A percentile compares a stretch with the other conserved stretches of the same genome.
phyloP scores from a whole-genome alignment of 2,113 vertebrate genomes.

The Oreochromis tanganicae region DNA sequence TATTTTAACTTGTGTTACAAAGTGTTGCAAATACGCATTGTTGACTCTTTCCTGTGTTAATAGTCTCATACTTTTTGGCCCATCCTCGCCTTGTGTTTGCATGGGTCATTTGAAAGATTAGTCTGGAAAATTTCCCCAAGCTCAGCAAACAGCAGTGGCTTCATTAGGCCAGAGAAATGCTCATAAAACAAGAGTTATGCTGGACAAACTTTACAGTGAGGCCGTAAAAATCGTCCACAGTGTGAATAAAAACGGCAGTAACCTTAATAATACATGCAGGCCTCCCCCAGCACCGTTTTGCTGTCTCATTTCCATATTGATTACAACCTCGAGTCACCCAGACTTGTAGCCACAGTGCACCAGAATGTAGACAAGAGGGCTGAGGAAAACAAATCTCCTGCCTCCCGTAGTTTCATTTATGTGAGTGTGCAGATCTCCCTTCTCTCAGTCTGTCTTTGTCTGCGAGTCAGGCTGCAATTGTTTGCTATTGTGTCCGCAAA shows the following conservation, averaged over 20 bases:
- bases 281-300: slow-evolving; percentile 12
- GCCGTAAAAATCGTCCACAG: slow-evolving; percentile 49
- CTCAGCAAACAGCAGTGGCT: slow-evolving; percentile 49
- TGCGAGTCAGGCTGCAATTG: not conserved
- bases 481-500: not conserved
- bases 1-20: not conserved
- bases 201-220: slow-evolving; percentile 34
- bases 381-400: not conserved
- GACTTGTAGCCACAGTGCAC: not conserved
- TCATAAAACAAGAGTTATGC: slow-evolving; percentile 57
- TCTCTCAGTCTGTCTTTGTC: not conserved
- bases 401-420: not conserved
- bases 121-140: slow-evolving; percentile 10
- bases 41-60: not conserved
- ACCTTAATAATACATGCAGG: slow-evolving; percentile 63
- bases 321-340: slow-evolving; percentile 38
- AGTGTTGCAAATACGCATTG: not conserved
- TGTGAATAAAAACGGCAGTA: slow-evolving; percentile 49
- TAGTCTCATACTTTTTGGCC: not conserved
- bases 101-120: slow-evolving; percentile 41
- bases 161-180: slow-evolving; percentile 49
- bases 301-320: slow-evolving; percentile 70
- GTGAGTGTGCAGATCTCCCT: not conserved
- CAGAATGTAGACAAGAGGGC: not conserved
- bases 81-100: not conserved